A percentile compares a stretch with the other conserved stretches of the same genome.
These are phyloP conservation scores for Lacanobia wlatinum DNA, from an alignment of 2,888 invertebrate genomes.

Conservation along the genomic window DNA sequence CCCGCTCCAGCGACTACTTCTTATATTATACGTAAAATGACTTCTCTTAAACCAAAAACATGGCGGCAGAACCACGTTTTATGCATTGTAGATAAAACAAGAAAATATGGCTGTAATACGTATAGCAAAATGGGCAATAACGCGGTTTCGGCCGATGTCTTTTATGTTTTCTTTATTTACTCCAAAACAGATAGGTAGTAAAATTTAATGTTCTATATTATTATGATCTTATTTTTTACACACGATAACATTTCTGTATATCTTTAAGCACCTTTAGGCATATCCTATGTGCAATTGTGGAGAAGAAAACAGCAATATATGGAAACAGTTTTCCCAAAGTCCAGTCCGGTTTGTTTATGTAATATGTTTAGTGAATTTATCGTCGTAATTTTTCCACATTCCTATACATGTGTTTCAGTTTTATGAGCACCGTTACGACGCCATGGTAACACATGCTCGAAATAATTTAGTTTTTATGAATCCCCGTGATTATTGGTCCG, in stretches of 20 bases:
- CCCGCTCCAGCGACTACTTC: constrained; percentile 1
- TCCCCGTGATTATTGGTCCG: constrained; percentile 63
- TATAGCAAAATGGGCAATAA: constrained; percentile 70
- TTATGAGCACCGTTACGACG: constrained; percentile 74
- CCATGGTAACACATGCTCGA: constrained; percentile 71
- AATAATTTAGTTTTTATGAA: constrained; percentile 72
- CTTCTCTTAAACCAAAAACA: constrained; percentile 43
- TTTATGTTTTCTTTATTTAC: constrained; percentile 70
- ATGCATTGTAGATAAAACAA: constrained; percentile 69
- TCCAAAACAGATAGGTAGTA: constrained; percentile 70
- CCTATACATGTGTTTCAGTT: constrained; percentile 74
- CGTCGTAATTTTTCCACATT: constrained; percentile 76
- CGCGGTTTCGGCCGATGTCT: constrained; percentile 67
- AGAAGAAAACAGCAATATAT: constrained; percentile 56
- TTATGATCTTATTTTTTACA: constrained; percentile 61
- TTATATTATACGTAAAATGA: constrained; percentile 37
- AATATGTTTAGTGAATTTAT: constrained; percentile 78
- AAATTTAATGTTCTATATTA: constrained; percentile 66
- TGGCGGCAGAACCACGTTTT: constrained; percentile 45
- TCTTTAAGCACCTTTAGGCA: constrained; percentile 17
- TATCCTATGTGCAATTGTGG: constrained; percentile 24
- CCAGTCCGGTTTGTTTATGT: constrained; percentile 75
- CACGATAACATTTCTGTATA: constrained; percentile 43
- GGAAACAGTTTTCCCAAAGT: constrained; percentile 66
- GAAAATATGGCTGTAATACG: constrained; percentile 67